Percentiles rank a stretch among this genome's conserved stretches.
These are phyloP conservation scores for Brotula barbata DNA, from an alignment of 2,797 vertebrate species.

Conservation along the genomic window DNA sequence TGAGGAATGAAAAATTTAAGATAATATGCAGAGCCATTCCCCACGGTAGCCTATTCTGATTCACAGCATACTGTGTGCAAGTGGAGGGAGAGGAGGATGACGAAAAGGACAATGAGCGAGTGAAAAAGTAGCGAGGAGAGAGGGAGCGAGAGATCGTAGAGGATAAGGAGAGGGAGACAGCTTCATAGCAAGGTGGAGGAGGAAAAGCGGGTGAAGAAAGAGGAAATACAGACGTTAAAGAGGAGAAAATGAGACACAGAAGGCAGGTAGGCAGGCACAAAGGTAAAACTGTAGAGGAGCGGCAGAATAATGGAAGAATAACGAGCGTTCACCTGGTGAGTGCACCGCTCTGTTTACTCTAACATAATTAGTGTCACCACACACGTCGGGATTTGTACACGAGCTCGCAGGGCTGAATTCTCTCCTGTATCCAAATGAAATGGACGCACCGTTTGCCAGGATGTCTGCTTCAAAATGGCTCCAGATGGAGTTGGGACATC, in stretches of 20 bases:
- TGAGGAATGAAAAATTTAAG: constrained; percentile 70
- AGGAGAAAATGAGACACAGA: constrained; percentile 9
- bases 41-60: constrained; percentile 58
- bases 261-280: neutral
- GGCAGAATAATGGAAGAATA: no score
- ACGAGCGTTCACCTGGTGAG: constrained; percentile 20
- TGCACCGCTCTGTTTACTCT: constrained; percentile 11
- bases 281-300: no score
- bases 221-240: neutral
- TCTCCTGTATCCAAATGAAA: constrained; percentile 28
- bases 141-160: neutral
- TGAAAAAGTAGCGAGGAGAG: neutral
- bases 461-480: constrained; percentile 54
- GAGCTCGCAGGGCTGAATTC: constrained; percentile 11
- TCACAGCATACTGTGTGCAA: constrained; percentile 42
- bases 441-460: constrained; percentile 47
- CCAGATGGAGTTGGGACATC: constrained; percentile 70
- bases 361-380: neutral
- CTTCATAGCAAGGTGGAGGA: neutral
- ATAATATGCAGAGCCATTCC: constrained; percentile 67
- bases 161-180: neutral
- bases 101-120: neutral
- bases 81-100: constrained; percentile 17
- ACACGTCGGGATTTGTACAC: neutral
- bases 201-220: constrained; percentile 3